Percentiles rank a stretch among this genome's conserved stretches.
Conservation (phyloP, 2,797 vertebrate genomes). For the Syngnathus rostellatus region DNA sequence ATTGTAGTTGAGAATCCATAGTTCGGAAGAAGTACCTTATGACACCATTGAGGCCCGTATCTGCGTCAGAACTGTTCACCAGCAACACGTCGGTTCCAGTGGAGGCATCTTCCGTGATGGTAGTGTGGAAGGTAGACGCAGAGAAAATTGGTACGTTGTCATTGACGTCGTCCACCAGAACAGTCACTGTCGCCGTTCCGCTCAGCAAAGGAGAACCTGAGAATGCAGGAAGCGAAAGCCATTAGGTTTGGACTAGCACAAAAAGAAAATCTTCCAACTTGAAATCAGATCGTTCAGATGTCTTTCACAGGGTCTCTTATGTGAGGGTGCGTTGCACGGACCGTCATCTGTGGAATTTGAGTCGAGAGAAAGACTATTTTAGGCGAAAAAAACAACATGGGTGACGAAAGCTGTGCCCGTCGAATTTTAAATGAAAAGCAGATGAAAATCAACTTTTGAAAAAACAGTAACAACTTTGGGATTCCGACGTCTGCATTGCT, state of each 20-base stretch:
- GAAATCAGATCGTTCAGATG: conserved; percentile 51
- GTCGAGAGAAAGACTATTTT: conserved; percentile 60
- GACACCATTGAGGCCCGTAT: conserved; percentile 82
- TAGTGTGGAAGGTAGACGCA: conserved; percentile 76
- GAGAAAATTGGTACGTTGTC: conserved; percentile 86
- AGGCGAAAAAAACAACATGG: conserved; percentile 53
- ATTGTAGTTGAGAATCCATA: not conserved
- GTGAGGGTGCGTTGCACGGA: conserved; percentile 22
- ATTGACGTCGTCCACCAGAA: conserved; percentile 87
- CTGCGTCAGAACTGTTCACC: conserved; percentile 86
- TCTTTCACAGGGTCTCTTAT: conserved; percentile 54
- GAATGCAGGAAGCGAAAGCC: not conserved
- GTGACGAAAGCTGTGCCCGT: conserved; percentile 44
- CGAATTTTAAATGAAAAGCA: conserved; percentile 66
- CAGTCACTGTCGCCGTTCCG: conserved; percentile 83
- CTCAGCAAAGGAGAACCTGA: conserved; percentile 86
- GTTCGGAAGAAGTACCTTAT: conserved; percentile 73
- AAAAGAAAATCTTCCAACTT: conserved; percentile 43
- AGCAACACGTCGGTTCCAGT: conserved; percentile 89
- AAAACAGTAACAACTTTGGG: conserved; percentile 27
- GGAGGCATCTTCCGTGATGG: conserved; percentile 81
- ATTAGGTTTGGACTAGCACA: not conserved
- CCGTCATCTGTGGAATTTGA: conserved; percentile 49
- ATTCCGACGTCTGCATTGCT: conserved; percentile 49
- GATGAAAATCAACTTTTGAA: conserved; percentile 58